These are phyloP conservation scores for Callipepla squamata DNA, from an alignment of 2,113 vertebrate species.

Conservation along the genomic window DNA sequence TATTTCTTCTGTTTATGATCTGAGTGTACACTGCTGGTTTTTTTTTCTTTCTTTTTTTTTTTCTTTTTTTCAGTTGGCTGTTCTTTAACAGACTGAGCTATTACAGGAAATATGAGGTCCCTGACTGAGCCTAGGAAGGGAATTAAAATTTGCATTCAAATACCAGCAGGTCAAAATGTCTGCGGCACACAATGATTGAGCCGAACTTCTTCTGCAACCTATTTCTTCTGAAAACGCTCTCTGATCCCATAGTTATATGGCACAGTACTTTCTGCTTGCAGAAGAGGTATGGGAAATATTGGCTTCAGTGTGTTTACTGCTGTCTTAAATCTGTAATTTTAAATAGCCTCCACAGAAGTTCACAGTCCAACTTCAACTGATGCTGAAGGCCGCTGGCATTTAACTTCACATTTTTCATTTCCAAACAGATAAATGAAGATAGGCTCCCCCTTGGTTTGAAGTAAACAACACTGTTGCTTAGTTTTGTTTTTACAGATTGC, in stretches of 20 bases:
- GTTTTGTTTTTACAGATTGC: background rate
- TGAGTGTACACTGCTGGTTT: background rate
- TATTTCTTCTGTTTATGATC: background rate
- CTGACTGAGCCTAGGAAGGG: background rate
- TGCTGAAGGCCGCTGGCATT: background rate
- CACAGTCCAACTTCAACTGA: background rate
- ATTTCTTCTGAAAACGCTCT: background rate
- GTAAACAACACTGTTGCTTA: background rate
- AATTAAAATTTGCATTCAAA: constrained; percentile 28
- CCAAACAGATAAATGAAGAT: background rate
- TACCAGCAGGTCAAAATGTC: constrained; percentile 21
- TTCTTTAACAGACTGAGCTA: background rate
- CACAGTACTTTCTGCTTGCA: background rate
- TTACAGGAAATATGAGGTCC: background rate
- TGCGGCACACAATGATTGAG: background rate
- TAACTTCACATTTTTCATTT: background rate
- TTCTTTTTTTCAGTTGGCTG: background rate
- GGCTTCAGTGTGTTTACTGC: background rate
- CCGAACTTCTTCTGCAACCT: background rate
- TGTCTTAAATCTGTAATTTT: background rate
- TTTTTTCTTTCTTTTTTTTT: too few species aligned
- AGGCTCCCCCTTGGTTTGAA: background rate
- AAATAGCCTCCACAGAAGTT: background rate
- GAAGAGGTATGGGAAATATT: background rate
- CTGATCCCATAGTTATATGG: background rate